Evolutionary conservation across 2,113 vertebrate species (phyloP), one percentile per base, ranked within the genome.

Genomic region (Urocynchramus pylzowi): DNA sequence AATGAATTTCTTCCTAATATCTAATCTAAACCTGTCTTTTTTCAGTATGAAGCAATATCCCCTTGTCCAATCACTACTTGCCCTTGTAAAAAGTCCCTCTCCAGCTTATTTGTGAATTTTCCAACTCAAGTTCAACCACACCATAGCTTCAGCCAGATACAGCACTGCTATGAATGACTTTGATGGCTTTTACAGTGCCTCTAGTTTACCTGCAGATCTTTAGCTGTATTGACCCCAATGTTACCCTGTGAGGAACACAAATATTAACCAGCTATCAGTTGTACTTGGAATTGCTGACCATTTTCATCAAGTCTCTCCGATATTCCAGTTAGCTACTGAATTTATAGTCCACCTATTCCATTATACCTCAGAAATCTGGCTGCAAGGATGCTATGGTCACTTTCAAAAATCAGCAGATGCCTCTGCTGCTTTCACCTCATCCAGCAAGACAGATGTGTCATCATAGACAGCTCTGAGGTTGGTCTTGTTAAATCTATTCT

Each of bases 181-280:
- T 53, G 13, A 27, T n/a, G 18, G 56, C 13, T 78, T 84, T 31
- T 57, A 31, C 14, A 15, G 6, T 74, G 21, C 21, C 20, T 82
- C 18, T 74, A 8, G 23, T 57, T 35, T 70, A 16, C 33, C 35
- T 82, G 33, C 52, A 69, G 50, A 12, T 81, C 30, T 89, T 65
- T 26, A 65, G 31, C 33, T 39, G 14, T 59, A 33, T 21, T 77
- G 9, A 53, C 12, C n/a, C 24, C 35, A 28, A 19, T 0, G 0
- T 69, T 73, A 52, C 1, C 5, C 45, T 24, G 11, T 50, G 18
- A 13, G 11, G 14, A 91, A 5, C 24, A 35, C 16, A 33, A 19
- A 27, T 74, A 45, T 20, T 69, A 86, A 16, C 19, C 37, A 77
- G 16, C 9, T 10, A 45, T 6, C 3, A 52, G 7, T 20, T 84